Evolutionary conservation across 2,888 invertebrate genomes (phyloP).

Genomic region (Harpagoxenus sublaevis): DNA sequence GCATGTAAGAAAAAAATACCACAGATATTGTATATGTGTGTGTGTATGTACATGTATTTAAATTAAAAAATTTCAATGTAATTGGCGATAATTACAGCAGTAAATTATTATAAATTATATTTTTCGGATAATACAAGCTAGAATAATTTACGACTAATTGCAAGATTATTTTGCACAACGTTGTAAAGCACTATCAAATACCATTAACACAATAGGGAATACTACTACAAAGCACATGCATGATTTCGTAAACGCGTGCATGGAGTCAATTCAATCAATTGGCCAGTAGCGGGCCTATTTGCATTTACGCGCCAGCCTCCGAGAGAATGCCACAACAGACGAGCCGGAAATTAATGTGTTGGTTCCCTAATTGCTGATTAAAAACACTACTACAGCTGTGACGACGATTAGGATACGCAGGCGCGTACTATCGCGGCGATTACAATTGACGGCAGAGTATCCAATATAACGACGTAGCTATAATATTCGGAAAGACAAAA

Average conservation of each 20-base stretch:
- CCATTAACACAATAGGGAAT: neutral
- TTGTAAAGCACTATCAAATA: constrained; percentile 8
- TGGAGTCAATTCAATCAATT: constrained; percentile 86
- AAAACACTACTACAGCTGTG: constrained; percentile 78
- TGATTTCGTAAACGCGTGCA: constrained; percentile 37
- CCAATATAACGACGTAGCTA: neutral
- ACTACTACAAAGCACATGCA: constrained; percentile 8
- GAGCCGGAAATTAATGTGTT: constrained; percentile 85
- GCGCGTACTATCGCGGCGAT: constrained; percentile 3
- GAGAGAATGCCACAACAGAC: constrained; percentile 83
- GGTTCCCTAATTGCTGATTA: constrained; percentile 86
- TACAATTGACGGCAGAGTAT: neutral
- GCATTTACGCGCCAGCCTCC: constrained; percentile 81
- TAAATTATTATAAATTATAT: neutral
- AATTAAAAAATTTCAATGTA: neutral
- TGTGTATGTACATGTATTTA: neutral
- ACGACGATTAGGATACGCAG: constrained; percentile 18
- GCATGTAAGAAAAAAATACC: no score
- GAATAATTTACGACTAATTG: neutral
- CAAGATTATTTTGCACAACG: neutral
- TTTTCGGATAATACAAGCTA: neutral
- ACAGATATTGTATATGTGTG: no score
- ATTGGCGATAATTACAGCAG: neutral
- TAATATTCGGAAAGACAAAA: neutral
- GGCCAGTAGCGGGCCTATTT: constrained; percentile 81